Evolutionary conservation across 1,140 invertebrate species (phyloP).

Genomic region (Helicoverpa zea): DNA sequence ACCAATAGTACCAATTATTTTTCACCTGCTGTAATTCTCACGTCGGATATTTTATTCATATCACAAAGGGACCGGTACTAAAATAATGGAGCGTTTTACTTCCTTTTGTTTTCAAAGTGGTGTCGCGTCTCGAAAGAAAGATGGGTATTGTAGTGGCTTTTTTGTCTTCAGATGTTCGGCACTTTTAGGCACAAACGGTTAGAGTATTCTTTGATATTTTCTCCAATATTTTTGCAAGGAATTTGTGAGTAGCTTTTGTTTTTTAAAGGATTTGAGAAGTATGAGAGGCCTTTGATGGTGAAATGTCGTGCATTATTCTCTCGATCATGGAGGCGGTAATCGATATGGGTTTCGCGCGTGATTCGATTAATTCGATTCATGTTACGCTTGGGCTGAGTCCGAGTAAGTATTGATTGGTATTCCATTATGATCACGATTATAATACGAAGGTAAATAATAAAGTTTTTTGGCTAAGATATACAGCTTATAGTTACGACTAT

Average conservation of each 20-base stretch:
- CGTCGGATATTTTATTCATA: slow-evolving; percentile 56
- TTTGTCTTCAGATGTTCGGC: neutral
- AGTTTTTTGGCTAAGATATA: no score
- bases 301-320: neutral
- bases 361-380: neutral
- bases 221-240: neutral
- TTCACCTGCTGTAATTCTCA: slow-evolving; percentile 64
- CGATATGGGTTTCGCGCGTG: slow-evolving; percentile 4
- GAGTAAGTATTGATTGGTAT: neutral
- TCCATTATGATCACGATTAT: neutral
- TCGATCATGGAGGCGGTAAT: slow-evolving; percentile 22
- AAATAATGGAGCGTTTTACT: slow-evolving; percentile 51
- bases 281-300: neutral
- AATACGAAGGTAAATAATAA: no score
- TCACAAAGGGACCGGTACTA: slow-evolving; percentile 49
- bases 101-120: slow-evolving; percentile 41
- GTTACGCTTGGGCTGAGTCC: neutral
- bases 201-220: neutral
- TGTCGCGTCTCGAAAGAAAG: slow-evolving; percentile 10
- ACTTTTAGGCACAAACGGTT: neutral
- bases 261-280: neutral
- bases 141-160: slow-evolving; percentile 10
- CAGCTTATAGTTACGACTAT: no score
- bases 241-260: neutral
- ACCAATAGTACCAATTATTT: slow-evolving; percentile 25